Percentiles rank a stretch among this genome's conserved stretches.
phyloP scores from a whole-genome alignment of 2,797 vertebrate genomes.

The Loris lydekkerianus region DNA sequence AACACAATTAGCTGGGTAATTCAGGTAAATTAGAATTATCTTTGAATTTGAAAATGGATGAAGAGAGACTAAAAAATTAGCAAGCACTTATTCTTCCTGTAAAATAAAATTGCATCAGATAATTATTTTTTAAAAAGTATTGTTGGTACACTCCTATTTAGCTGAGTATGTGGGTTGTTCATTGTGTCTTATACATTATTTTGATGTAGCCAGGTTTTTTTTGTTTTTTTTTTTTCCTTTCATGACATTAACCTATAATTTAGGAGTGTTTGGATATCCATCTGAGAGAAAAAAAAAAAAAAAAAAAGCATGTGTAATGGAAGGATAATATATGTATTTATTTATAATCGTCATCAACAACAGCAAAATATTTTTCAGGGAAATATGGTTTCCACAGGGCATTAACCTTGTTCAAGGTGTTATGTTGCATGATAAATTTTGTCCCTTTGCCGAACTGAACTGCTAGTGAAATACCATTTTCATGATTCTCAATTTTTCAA shows the following conservation, averaged over 20 bases:
- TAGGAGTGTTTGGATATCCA: not conserved
- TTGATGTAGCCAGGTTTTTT: not conserved
- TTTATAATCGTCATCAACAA: constrained; percentile 23
- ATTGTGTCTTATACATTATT: not conserved
- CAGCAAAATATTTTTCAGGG: constrained; percentile 41
- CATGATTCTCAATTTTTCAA: constrained; percentile 72
- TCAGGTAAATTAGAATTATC: not conserved
- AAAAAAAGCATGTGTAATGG: not conserved
- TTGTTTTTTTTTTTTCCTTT: not conserved
- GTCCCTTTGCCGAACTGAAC: constrained; percentile 55
- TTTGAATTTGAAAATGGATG: constrained; percentile 12
- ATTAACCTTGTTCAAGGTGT: constrained; percentile 49
- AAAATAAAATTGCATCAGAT: not conserved
- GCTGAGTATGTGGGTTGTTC: not conserved
- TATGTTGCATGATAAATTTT: not conserved
- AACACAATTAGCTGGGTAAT: not conserved
- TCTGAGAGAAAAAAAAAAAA: not conserved
- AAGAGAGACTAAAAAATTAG: not conserved
- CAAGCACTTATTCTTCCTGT: not conserved
- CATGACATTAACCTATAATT: not conserved
- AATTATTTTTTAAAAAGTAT: not conserved
- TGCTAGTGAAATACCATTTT: constrained; percentile 70
- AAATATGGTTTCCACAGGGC: constrained; percentile 54
- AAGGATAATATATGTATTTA: constrained; percentile 20
- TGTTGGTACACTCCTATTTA: not conserved